A percentile compares a stretch with the other conserved stretches of the same genome.
These are phyloP conservation scores for Pocillopora verrucosa DNA, from an alignment of 64 coral and sea anemone species.

Conservation along the genomic window DNA sequence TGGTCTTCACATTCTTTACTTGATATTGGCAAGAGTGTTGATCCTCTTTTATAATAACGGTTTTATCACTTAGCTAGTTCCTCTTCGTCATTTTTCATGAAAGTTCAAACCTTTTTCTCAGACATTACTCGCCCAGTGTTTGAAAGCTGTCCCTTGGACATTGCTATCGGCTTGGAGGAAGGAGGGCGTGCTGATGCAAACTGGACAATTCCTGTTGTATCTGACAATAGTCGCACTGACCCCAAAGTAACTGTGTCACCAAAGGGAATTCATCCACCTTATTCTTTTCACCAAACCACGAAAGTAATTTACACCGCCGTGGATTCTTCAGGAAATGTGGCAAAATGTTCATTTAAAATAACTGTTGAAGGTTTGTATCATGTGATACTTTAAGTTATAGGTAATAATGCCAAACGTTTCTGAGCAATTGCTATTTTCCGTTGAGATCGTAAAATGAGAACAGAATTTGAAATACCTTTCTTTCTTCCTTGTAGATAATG, in stretches of 20 bases:
- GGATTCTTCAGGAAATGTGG: conserved; percentile 45
- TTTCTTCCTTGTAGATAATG: conserved; percentile 20
- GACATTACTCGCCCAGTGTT: conserved; percentile 42
- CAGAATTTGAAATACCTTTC: background rate
- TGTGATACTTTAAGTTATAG: background rate
- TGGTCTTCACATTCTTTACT: too few relatives aligned
- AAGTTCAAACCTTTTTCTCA: background rate
- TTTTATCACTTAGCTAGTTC: too few relatives aligned
- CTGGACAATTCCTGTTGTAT: conserved; percentile 42
- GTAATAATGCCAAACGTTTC: background rate
- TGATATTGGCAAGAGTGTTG: too few relatives aligned
- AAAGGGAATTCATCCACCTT: conserved; percentile 32
- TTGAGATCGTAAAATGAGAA: background rate
- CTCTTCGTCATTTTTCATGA: background rate
- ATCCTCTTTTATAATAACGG: too few relatives aligned
- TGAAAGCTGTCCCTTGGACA: conserved; percentile 39
- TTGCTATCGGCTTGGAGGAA: conserved; percentile 4
- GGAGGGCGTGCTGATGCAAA: conserved; percentile 18
- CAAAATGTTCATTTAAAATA: conserved; percentile 54
- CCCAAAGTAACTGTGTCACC: conserved; percentile 10
- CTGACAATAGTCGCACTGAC: conserved; percentile 5
- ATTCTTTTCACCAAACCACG: background rate
- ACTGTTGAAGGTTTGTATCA: conserved; percentile 46
- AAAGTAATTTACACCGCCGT: conserved; percentile 34
- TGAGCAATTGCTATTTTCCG: too few relatives aligned